Evolutionary conservation across 1,140 invertebrate genomes (phyloP), one percentile per base, ranked within the genome.

Genomic region (Apis cerana): DNA sequence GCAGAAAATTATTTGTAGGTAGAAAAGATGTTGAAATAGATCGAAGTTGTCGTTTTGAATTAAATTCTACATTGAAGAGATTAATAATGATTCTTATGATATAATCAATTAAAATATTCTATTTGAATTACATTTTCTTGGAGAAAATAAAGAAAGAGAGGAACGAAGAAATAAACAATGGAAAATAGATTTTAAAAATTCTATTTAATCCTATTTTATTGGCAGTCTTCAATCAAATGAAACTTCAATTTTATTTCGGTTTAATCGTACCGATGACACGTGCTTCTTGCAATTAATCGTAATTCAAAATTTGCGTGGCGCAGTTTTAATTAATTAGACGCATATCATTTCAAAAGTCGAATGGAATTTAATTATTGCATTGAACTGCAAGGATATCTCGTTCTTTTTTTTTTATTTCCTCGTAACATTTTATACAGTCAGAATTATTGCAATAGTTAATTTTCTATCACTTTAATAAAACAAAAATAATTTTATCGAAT

Each of bases 241-340:
- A 19, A 50, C 4, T 70, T 9, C 10, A 52, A n/a, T 10, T 70
- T 52, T 43, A 43, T 43, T 1, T 15, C 21, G 48, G 12, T 4
- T 69, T 13, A 54, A 70, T 19, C 9, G 15, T 52, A 11, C 2
- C 50, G n/a, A 52, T 70, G 33, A 50, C 5, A 27, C 33, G 10
- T 56, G 19, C 8, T 13, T 1, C 2, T 7, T n/a, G 27, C 27
- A 77, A 77, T 67, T 77, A 54, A 56, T 52, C 62, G 75, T 56
- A 67, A 77, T 77, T 68, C 5, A 56, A 77, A 58, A 68, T 68
- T 58, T 10, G 0, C 12, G 23, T 7, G 10, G 23, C 0, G n/a
- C 43, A 15, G 54, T 78, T 59, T 27, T 70, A 78, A 70, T 78
- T 70, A 78, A 78, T 78, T 69, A 78, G 27, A 50, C 54, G n/a